Conservation (phyloP, 2,797 vertebrate genomes). For the Halcyon leucocephala region DNA sequence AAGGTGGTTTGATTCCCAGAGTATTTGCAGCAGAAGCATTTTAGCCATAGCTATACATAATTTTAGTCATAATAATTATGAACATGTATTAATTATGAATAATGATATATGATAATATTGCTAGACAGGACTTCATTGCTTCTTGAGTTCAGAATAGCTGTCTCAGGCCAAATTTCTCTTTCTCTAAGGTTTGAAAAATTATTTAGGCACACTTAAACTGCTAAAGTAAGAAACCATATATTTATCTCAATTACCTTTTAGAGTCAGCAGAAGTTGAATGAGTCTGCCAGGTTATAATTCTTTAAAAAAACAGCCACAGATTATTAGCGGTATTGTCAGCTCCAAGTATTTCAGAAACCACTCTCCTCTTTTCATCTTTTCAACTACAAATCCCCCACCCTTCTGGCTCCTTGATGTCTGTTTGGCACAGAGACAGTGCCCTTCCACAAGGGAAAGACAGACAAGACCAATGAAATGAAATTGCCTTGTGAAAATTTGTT, state of each 20-base stretch:
- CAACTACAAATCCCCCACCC: not conserved
- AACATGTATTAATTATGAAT: not conserved
- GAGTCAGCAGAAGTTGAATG: slow-evolving; percentile 25
- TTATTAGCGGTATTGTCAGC: not conserved
- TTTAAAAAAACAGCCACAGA: not conserved
- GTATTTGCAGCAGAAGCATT: not conserved
- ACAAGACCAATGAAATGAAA: not conserved
- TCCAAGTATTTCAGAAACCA: slow-evolving; percentile 17
- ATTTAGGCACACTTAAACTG: not conserved
- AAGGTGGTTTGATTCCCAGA: not conserved
- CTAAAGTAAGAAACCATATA: not conserved
- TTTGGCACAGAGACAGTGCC: not conserved
- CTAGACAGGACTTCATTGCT: not conserved
- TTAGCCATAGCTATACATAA: not conserved
- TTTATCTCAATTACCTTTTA: slow-evolving; percentile 13
- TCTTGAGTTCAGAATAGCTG: not conserved
- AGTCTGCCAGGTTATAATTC: not conserved
- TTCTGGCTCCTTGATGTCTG: slow-evolving; percentile 30
- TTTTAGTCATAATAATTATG: not conserved
- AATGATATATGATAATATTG: not conserved
- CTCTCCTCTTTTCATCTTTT: not conserved
- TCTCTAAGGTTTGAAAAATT: not conserved
- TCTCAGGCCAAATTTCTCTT: not conserved
- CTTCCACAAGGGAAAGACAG: not conserved
- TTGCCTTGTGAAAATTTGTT: not conserved